Base-by-base conservation (phyloP, 2,797 vertebrate genomes). In the Hippocampus kuda region DNA sequence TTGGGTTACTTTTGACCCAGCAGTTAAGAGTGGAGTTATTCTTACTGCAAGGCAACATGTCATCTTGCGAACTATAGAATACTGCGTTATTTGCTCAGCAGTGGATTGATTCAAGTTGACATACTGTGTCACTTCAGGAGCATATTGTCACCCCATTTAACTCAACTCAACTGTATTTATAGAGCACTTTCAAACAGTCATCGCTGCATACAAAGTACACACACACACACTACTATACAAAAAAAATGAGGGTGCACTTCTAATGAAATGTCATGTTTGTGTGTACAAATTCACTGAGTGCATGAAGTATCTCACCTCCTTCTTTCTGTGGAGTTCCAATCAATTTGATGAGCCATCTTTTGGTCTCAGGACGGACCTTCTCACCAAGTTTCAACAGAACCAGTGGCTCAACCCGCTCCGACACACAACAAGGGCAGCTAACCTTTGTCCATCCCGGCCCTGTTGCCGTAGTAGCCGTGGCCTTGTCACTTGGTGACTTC, bases 271-370 rank as follows among this genome's bases (percentile, higher is more conserved):
- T 18, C 48, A 49, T 53, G 51, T 53, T 53, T 53, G 22, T n/a
- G 51, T n/a, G 51, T 53, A 53, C 51, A n/a, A 53, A 53, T n/a
- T 22, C 20, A 6, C 6, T 51, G 49, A 51, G 13, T 59, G 26
- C 18, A 26, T 12, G n/a, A 15, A 44, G 22, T 7, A 16, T 24
- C 63, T 65, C 44, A 92, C 91, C 91, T 84, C 91, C 91, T 46
- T 91, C 84, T 56, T 83, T 87, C 63, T 85, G 80, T 12, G 90
- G 68, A 8, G 87, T 67, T 41, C 81, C 88, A 1, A 93, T 89
- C 62, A 90, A 60, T 44, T 61, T 85, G 75, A 92, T 86, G 76
- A 93, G 82, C 92, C 92, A 93, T 66, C 87, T 84, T 77, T 92
- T 93, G 1, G 92, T 92, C 78, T 86, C 86, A 0, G 88, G 85